These are phyloP conservation scores for Tor tambroides DNA, from an alignment of 2,113 vertebrate species.

Conservation along the genomic window DNA sequence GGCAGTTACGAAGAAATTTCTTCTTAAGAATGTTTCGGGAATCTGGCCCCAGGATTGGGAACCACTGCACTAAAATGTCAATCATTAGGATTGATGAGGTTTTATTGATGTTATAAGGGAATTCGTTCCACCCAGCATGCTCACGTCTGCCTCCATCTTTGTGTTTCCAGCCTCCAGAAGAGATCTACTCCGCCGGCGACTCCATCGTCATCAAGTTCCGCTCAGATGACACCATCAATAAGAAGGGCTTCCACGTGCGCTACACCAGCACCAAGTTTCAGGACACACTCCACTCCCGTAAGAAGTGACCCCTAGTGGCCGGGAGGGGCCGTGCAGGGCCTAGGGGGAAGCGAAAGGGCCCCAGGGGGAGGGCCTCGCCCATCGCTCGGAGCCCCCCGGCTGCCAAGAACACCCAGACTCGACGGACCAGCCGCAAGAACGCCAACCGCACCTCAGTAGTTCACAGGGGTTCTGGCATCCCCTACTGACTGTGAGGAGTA, in stretches of 20 bases:
- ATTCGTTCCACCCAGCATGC: neutral
- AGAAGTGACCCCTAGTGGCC: constrained; percentile 90
- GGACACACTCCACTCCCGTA: constrained; percentile 95
- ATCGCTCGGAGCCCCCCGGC: constrained; percentile 77
- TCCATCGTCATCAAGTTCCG: constrained; percentile 97
- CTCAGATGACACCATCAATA: constrained; percentile 97
- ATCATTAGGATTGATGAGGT: neutral
- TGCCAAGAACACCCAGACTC: constrained; percentile 69
- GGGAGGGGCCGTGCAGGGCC: constrained; percentile 77
- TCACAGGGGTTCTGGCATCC: constrained; percentile 77
- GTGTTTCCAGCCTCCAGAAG: constrained; percentile 88
- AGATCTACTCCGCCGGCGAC: constrained; percentile 93
- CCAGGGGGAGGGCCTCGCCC: constrained; percentile 75
- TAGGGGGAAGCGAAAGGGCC: constrained; percentile 73
- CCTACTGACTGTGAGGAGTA: constrained; percentile 84
- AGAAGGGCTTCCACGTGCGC: constrained; percentile 96
- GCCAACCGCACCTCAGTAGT: constrained; percentile 80
- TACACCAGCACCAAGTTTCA: constrained; percentile 99
- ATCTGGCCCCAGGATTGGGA: too few species aligned
- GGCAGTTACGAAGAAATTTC: too few species aligned
- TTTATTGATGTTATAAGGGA: neutral
- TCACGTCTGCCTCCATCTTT: neutral
- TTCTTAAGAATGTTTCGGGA: too few species aligned
- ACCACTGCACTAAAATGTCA: too few species aligned
- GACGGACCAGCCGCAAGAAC: constrained; percentile 78